Base-by-base conservation (phyloP, 1,140 invertebrate species). In the Diploscapter pachys region DNA sequence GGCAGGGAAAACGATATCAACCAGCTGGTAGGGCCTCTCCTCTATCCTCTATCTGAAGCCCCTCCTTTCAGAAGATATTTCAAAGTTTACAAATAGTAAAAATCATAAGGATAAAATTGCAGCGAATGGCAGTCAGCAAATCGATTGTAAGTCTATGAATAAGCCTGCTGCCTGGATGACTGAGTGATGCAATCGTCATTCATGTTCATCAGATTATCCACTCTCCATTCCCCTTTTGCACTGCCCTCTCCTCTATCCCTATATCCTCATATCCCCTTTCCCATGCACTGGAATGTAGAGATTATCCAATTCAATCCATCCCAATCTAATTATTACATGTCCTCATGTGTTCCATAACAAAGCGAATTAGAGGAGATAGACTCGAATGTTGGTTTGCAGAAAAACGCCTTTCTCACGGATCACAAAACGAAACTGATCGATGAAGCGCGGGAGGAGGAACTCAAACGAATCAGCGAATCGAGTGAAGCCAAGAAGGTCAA, bases 1-100 rank as follows among this genome's bases (percentile, higher is more conserved):
- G 80, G 82, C 4, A 68, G 84, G 50, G 51, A 81, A 2, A 75
- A 72, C 31, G 82, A 82, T 72, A 65, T 85, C 71, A 81, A 82
- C 50, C 78, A 81, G 63, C 73, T 85, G 69, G 83, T 84, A 77
- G 73, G 82, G 64, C n/a, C 6, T 13, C 50, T 64, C 50, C 6
- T 64, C 6, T 64, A 5, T 1, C 31, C 13, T 48, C 6, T 31
- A 31, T 31, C 31, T 31, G 31, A 31, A 13, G 9, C 13, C 49
- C 6, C 11, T 49, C 5, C 49, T 63, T 72, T 51, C 6, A 3
- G 53, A 11, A 48, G 11, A 13, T 13, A 48, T 72, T 4, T 63
- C 62, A 11, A 73, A 49, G 9, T 49, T 52, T 73, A 57, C 57
- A 73, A 31, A 31, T 31, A 31, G 56, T 54, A 11, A 48, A 51